Evolutionary conservation across 2,797 vertebrate species (phyloP).

Genomic region (Myoxocephalus aenaeus): DNA sequence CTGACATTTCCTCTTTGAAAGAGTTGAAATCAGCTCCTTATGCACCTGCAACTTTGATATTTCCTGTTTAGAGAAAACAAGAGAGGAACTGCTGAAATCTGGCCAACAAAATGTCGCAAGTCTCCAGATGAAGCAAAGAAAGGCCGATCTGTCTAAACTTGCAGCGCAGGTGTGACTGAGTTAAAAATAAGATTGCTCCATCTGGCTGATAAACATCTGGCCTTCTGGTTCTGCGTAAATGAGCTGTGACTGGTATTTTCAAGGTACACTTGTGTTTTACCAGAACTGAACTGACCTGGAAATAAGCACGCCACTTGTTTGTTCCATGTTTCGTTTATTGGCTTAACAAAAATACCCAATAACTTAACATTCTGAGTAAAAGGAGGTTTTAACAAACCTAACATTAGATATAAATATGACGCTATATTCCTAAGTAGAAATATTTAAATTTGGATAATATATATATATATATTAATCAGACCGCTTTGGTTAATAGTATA

Average conservation of each 20-base stretch:
- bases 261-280: background rate
- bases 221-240: background rate
- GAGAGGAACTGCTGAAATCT: slow-evolving; percentile 25
- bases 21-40: background rate
- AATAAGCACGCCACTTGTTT: background rate
- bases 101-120: background rate
- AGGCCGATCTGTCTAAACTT: background rate
- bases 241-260: background rate
- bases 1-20: background rate
- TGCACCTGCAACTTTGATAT: slow-evolving; percentile 36
- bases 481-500: too few relatives aligned
- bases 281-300: background rate
- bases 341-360: background rate
- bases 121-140: background rate
- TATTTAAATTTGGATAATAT: too few relatives aligned
- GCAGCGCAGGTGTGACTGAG: background rate
- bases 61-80: slow-evolving; percentile 25
- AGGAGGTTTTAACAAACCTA: background rate
- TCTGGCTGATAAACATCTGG: background rate
- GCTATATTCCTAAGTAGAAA: background rate
- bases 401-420: background rate
- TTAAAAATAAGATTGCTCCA: too few relatives aligned
- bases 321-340: too few relatives aligned
- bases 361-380: background rate
- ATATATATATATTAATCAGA: too few relatives aligned